Percentiles rank a stretch among this genome's conserved stretches.
Conservation (phyloP, 2,797 vertebrate species). For the Spinus pinus region DNA sequence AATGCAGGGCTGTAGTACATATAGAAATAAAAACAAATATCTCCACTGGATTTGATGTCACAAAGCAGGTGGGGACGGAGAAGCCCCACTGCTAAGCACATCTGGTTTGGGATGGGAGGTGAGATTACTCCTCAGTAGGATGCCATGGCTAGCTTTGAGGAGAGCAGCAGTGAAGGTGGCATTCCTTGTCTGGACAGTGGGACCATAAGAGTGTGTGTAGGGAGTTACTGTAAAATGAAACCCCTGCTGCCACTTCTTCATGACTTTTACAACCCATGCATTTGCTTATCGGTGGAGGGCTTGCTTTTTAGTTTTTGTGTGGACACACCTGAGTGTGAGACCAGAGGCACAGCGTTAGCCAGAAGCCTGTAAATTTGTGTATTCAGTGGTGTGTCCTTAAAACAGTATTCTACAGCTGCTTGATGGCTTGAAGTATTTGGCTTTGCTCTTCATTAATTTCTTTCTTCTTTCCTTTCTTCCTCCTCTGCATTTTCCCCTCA, state of each 20-base stretch:
- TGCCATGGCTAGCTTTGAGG: background rate
- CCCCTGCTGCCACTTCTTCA: background rate
- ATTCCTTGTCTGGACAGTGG: background rate
- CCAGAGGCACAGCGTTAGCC: background rate
- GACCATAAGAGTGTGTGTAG: background rate
- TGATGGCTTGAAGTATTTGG: background rate
- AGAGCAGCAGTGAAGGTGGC: background rate
- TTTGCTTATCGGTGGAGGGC: background rate
- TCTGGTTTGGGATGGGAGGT: background rate
- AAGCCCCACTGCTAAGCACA: background rate
- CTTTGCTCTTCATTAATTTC: constrained; percentile 38
- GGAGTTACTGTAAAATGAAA: background rate
- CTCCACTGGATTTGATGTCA: background rate
- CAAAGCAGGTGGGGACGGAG: background rate
- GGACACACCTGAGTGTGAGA: background rate
- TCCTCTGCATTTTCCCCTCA: background rate
- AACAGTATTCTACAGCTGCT: background rate
- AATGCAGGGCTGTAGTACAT: background rate
- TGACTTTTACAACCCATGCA: background rate
- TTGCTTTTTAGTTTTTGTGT: background rate
- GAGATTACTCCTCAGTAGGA: background rate
- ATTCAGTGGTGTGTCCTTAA: background rate
- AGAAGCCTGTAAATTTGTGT: background rate
- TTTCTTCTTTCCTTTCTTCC: constrained; percentile 47
- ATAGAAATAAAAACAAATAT: background rate